Evolutionary conservation across 2,888 invertebrate genomes (phyloP).

Genomic region (Nymphalis urticae): DNA sequence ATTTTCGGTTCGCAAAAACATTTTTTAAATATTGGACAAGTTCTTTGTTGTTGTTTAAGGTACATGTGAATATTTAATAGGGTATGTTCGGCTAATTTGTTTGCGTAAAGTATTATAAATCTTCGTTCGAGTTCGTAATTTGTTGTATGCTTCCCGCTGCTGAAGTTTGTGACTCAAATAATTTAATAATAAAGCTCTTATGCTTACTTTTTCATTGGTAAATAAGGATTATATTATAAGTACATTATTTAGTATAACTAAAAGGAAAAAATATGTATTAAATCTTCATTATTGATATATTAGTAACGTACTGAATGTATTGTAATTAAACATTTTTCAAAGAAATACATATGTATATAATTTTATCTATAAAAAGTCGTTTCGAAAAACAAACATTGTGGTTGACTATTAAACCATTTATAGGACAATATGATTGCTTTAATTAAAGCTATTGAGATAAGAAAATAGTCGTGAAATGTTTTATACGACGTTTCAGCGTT

Average conservation of each 20-base stretch:
- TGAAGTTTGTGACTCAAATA: slow-evolving; percentile 19
- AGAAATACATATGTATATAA: not conserved
- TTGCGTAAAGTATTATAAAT: slow-evolving; percentile 22
- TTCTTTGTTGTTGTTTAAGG: not conserved
- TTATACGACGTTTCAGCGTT: slow-evolving; percentile 2
- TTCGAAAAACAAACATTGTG: not conserved
- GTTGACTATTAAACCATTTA: slow-evolving; percentile 12
- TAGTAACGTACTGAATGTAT: too few species aligned
- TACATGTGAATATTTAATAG: slow-evolving; percentile 16
- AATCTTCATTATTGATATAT: too few species aligned
- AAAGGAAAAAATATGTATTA: too few species aligned
- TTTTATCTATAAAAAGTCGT: not conserved
- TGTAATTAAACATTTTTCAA: not conserved
- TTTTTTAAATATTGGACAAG: slow-evolving; percentile 6
- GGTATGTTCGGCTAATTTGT: slow-evolving; percentile 13
- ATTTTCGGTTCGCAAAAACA: slow-evolving; percentile 2
- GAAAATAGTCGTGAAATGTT: slow-evolving; percentile 16
- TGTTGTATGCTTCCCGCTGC: slow-evolving; percentile 18
- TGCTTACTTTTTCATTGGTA: slow-evolving; percentile 7
- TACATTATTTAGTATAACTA: not conserved
- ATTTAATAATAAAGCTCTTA: slow-evolving; percentile 16
- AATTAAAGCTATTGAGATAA: slow-evolving; percentile 16
- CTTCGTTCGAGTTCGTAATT: slow-evolving; percentile 17
- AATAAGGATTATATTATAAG: not conserved
- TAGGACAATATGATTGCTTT: slow-evolving; percentile 16